Conservation (phyloP, 2,888 invertebrate species). For the Eristalis pertinax region DNA sequence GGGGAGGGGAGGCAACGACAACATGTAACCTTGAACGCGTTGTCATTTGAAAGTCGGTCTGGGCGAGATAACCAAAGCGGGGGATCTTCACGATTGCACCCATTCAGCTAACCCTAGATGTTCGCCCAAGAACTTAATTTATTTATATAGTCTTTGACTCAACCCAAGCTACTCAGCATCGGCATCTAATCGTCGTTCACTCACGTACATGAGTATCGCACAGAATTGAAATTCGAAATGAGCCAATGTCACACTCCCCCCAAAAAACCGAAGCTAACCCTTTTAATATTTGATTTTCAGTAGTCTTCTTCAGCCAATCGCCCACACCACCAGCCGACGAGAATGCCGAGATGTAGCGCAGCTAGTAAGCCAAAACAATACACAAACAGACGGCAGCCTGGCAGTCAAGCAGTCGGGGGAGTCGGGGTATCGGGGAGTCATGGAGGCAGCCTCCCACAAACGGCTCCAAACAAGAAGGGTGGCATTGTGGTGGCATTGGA, state of each 20-base stretch:
- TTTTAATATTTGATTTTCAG: conserved; percentile 66
- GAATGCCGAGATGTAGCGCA: neutral
- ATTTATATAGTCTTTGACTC: conserved; percentile 43
- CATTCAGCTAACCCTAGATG: conserved; percentile 29
- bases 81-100: conserved; percentile 43
- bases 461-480: conserved; percentile 6
- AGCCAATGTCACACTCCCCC: conserved; percentile 42
- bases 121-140: conserved; percentile 40
- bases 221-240: conserved; percentile 55
- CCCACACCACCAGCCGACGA: neutral
- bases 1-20: conserved; percentile 8
- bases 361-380: conserved; percentile 43
- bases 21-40: conserved; percentile 41
- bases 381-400: conserved; percentile 26
- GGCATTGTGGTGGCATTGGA: conserved; percentile 41
- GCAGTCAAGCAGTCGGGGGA: neutral
- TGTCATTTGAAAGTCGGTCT: conserved; percentile 11
- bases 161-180: neutral
- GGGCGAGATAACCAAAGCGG: conserved; percentile 7
- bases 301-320: conserved; percentile 1
- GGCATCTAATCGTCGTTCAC: conserved; percentile 45
- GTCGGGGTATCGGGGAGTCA: no score
- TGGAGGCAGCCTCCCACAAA: no score
- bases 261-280: conserved; percentile 53
- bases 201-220: conserved; percentile 40